Base-by-base conservation (phyloP, 2,113 vertebrate species). In the Tachuris rubrigastra region DNA sequence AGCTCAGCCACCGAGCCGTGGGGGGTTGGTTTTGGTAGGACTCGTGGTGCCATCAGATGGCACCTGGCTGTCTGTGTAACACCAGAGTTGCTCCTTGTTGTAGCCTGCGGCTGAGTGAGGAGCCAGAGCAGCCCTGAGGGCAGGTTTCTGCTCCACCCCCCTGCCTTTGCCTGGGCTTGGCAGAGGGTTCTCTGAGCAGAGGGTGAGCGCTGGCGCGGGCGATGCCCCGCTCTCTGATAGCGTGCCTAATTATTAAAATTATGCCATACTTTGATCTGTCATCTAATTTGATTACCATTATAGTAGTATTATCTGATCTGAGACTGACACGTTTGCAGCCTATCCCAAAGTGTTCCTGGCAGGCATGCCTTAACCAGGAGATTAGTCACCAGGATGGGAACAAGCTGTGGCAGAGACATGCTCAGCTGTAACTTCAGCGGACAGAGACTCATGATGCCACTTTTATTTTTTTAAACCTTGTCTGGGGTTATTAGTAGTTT, bases 191-290 rank as follows among this genome's bases (percentile, higher is more conserved):
- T 58, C 37, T 0, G 0, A 19, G 52, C 46, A 13, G 16, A 28
- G 49, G 49, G 11, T 31, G 37, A 49, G 15, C 8, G 0, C 55
- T 41, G 52, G 12, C 9, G 21, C 1, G 0, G 50, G 67, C 0
- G 0, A 46, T 10, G 24, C 39, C n/a, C 49, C 0, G 0, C 55
- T 71, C 58, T 27, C 65, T 35, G 72, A 50, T 31, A 88, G 63
- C 76, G 1, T 16, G 33, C 60, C 60, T 95, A 65, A 89, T 95
- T 79, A 75, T 75, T 52, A 60, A 68, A 92, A 92, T 72, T 18
- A 81, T 18, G 21, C 55, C 65, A 8, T 53, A 4, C 90, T 96
- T 93, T 93, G 92, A 96, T 90, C 88, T 81, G 22, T 55, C 22
- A 21, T 42, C 65, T 90, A 47, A 74, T 76, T 56, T 72, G 25